Conservation (phyloP, 1,140 invertebrate genomes). For the Oedothorax gibbosus region DNA sequence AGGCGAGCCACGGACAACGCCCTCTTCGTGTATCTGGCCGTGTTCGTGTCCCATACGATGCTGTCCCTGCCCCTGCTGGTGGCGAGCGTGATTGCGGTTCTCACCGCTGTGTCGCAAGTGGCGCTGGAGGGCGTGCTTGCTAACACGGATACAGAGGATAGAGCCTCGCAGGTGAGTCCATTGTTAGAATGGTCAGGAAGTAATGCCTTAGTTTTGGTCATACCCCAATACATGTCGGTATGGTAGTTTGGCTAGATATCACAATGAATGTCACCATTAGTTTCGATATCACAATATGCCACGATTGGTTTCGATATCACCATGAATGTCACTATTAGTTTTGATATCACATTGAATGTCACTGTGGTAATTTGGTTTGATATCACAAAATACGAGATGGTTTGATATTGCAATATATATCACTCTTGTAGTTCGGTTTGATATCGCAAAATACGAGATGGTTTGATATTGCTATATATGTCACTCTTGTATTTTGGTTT, state of each 20-base stretch:
- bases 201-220: neutral
- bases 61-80: conserved; percentile 64
- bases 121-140: conserved; percentile 63
- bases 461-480: no score
- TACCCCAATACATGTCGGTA: neutral
- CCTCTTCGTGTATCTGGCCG: conserved; percentile 65
- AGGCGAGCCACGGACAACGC: conserved; percentile 64
- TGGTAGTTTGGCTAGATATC: neutral
- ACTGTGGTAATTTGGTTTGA: no score
- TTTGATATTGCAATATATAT: no score
- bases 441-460: no score
- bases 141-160: conserved; percentile 58
- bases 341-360: no score
- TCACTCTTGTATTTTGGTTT: no score
- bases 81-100: conserved; percentile 63
- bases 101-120: conserved; percentile 64
- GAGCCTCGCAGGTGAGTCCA: conserved; percentile 62
- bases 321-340: no score
- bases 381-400: no score
- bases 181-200: neutral
- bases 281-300: no score
- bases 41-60: conserved; percentile 67
- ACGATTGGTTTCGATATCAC: no score
- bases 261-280: no score
- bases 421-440: no score